phyloP scores from a whole-genome alignment of 64 coral and sea anemone genomes.

The Dendrophyllia cribrosa region DNA sequence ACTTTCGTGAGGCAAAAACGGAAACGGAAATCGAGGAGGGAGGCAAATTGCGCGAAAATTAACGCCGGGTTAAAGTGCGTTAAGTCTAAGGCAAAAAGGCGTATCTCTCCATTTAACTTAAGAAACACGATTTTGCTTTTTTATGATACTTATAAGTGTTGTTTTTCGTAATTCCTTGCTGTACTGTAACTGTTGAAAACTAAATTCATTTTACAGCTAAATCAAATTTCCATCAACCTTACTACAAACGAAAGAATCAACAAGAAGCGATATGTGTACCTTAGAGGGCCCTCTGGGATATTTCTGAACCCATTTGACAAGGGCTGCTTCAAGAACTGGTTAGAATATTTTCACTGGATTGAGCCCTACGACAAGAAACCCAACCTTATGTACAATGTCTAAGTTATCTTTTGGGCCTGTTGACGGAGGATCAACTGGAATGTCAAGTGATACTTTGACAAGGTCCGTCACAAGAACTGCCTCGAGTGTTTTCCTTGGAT shows the following conservation, averaged over 20 bases:
- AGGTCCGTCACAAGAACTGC: no score
- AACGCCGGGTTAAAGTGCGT: no score
- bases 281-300: slow-evolving; percentile 72
- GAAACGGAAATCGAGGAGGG: no score
- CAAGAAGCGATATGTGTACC: slow-evolving; percentile 86
- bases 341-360: slow-evolving; percentile 95
- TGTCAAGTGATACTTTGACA: no score
- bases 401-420: not conserved
- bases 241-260: slow-evolving; percentile 98
- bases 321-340: slow-evolving; percentile 84
- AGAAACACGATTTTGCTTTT: no score
- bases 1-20: no score
- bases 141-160: no score
- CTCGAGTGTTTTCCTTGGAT: no score
- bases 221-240: slow-evolving; percentile 81
- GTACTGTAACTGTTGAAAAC: not conserved
- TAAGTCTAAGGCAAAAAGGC: no score
- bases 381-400: slow-evolving; percentile 87
- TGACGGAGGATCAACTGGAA: not conserved
- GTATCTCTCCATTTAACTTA: no score
- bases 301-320: slow-evolving; percentile 93
- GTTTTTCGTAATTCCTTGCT: not conserved
- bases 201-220: slow-evolving; percentile 36
- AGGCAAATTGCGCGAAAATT: no score
- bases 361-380: slow-evolving; percentile 72